Conservation (phyloP, 2,888 invertebrate genomes). For the Eretmocerus hayati region DNA sequence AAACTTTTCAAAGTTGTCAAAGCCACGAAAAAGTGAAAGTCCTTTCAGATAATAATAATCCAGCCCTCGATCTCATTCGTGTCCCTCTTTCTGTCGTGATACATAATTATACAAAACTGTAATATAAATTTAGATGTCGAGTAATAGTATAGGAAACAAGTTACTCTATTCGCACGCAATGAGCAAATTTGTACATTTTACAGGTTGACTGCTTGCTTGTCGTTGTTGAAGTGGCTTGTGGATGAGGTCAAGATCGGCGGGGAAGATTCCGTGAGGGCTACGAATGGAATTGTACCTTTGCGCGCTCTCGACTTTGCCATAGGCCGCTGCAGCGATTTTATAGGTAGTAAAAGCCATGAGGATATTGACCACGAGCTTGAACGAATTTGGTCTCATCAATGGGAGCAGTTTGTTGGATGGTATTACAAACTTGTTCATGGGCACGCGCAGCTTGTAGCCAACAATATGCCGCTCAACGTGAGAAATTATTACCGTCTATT, state of each 20-base stretch:
- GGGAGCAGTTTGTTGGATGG: slow-evolving; percentile 76
- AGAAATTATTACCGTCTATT: no score
- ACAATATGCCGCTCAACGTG: slow-evolving; percentile 37
- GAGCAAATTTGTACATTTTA: no score
- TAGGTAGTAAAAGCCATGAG: slow-evolving; percentile 66
- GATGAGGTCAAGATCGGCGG: slow-evolving; percentile 53
- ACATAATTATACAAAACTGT: no score
- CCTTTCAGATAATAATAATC: no score
- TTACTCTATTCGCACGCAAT: not conserved
- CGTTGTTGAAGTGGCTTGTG: slow-evolving; percentile 72
- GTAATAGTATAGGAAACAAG: not conserved
- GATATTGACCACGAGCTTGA: slow-evolving; percentile 72
- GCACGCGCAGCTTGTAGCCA: slow-evolving; percentile 34
- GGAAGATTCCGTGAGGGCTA: slow-evolving; percentile 32
- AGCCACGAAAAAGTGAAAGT: no score
- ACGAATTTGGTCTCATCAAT: slow-evolving; percentile 74
- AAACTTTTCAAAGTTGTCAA: no score
- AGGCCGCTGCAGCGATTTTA: slow-evolving; percentile 67
- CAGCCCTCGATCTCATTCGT: no score
- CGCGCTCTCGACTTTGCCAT: slow-evolving; percentile 76
- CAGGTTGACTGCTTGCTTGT: slow-evolving; percentile 74
- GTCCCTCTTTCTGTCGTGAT: no score
- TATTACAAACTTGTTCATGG: slow-evolving; percentile 55
- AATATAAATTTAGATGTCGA: no score
- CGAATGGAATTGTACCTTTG: slow-evolving; percentile 56